Base-by-base conservation (phyloP, 2,797 vertebrate species). In the Valencia hispanica region DNA sequence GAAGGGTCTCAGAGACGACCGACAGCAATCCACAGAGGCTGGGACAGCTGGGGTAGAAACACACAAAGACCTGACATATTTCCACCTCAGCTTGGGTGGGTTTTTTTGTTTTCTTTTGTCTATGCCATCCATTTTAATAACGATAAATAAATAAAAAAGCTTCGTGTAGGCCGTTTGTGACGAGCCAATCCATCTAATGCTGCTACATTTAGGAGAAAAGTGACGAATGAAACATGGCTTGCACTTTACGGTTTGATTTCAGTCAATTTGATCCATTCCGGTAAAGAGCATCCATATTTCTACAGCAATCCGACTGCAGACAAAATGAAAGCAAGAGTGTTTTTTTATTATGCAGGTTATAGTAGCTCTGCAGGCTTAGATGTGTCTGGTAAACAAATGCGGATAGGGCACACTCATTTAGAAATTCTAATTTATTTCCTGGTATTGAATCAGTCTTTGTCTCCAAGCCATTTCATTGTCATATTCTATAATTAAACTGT, bases 231-330 rank as follows among this genome's bases (percentile, higher is more conserved):
- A 78, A 72, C 0, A 27, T 8, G 34, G 50, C 59, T 34, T 39
- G 39, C 5, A 18, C 63, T 86, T 89, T 36, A 79, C 81, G 79
- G 73, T 80, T 61, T 73, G 57, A 77, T 78, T 82, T 68, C 65
- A 79, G 48, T 89, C 50, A 83, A 78, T 87, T 88, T 82, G 83
- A 79, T 86, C 74, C 63, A 83, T 88, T 86, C 79, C 75, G 36
- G 78, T 34, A 59, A 83, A 86, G 77, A 81, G 78, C 70, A 2
- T 72, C 75, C 71, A 79, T 89, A 82, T 84, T 79, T 79, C 76
- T 75, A 59, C 74, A 55, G 45, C 77, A 63, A 48, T 73, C 55
- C 14, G 20, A 22, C 32, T 27, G 70, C 48, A 79, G 87, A 80
- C 27, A 45, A 45, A 85, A 83, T 82, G 76, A 86, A 73, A 77